These are phyloP conservation scores for Xiphophorus hellerii DNA, from an alignment of 2,113 vertebrate genomes.

Conservation along the genomic window DNA sequence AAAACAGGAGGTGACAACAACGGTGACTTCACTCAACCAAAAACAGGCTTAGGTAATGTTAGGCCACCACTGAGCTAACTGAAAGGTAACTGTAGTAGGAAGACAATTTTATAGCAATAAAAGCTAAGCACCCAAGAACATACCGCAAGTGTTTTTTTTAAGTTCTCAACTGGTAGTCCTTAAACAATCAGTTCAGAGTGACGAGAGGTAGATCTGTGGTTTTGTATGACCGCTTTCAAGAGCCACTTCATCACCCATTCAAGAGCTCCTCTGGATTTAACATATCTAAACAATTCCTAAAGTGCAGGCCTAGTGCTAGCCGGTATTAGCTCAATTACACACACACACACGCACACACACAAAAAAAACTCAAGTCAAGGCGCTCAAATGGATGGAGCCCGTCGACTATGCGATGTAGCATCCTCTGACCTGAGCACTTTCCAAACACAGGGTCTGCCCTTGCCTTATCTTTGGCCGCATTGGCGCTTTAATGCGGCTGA, in stretches of 20 bases:
- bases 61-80: conserved; percentile 1
- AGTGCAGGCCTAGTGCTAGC: conserved; percentile 11
- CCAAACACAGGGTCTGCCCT: conserved; percentile 12
- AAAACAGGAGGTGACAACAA: conserved; percentile 70
- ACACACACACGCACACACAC: too few relatives aligned
- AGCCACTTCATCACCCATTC: conserved; percentile 10
- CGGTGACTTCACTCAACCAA: conserved; percentile 54
- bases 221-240: conserved; percentile 10
- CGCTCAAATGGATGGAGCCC: conserved; percentile 7
- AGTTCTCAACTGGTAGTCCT: not conserved
- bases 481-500: conserved; percentile 25
- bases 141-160: not conserved
- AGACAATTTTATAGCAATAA: not conserved
- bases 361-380: conserved; percentile 8
- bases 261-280: not conserved
- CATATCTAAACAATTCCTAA: conserved; percentile 3
- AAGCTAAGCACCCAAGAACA: not conserved
- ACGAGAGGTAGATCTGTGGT: not conserved
- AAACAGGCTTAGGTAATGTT: conserved; percentile 40
- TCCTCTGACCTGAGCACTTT: conserved; percentile 21
- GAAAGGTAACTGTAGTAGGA: conserved; percentile 13
- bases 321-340: conserved; percentile 15
- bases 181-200: not conserved
- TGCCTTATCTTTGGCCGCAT: conserved; percentile 2
- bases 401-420: conserved; percentile 4